Evolutionary conservation across 2,113 vertebrate genomes (phyloP).

Genomic region (Lucifuga dentata): DNA sequence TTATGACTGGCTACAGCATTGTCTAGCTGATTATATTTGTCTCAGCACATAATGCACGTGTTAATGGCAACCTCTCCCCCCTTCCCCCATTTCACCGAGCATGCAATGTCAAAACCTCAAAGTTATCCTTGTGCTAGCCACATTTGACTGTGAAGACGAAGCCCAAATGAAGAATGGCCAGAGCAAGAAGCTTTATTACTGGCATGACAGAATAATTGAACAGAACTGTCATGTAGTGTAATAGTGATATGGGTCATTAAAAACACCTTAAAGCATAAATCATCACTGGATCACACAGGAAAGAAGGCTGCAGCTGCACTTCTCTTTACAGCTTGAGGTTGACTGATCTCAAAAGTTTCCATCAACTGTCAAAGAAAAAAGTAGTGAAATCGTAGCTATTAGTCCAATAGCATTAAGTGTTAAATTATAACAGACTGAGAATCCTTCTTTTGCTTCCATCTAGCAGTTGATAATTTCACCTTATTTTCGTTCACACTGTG

Average conservation of each 20-base stretch:
- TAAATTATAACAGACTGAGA: no score
- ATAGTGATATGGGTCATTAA: constrained; percentile 1
- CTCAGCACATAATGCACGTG: constrained; percentile 28
- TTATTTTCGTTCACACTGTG: no score
- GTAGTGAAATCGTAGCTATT: background rate
- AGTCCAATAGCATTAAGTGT: background rate
- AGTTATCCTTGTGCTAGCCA: constrained; percentile 4
- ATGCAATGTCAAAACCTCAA: constrained; percentile 28
- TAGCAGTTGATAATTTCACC: no score
- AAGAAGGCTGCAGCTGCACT: constrained; percentile 7
- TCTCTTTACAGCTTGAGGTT: no score
- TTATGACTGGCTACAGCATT: constrained; percentile 10
- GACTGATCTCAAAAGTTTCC: no score
- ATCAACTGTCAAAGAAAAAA: background rate
- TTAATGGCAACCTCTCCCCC: constrained; percentile 25
- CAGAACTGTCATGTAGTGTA: background rate
- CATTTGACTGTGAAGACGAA: constrained; percentile 11
- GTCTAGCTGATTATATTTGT: constrained; percentile 9
- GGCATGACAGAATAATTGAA: constrained; percentile 1
- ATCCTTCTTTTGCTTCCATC: no score
- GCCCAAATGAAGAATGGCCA: background rate
- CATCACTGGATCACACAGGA: background rate
- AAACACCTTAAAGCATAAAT: constrained; percentile 18
- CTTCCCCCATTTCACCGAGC: constrained; percentile 11
- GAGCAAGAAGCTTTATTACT: constrained; percentile 5